Base-by-base conservation (phyloP, 2,888 invertebrate genomes). In the Drosophila testacea region DNA sequence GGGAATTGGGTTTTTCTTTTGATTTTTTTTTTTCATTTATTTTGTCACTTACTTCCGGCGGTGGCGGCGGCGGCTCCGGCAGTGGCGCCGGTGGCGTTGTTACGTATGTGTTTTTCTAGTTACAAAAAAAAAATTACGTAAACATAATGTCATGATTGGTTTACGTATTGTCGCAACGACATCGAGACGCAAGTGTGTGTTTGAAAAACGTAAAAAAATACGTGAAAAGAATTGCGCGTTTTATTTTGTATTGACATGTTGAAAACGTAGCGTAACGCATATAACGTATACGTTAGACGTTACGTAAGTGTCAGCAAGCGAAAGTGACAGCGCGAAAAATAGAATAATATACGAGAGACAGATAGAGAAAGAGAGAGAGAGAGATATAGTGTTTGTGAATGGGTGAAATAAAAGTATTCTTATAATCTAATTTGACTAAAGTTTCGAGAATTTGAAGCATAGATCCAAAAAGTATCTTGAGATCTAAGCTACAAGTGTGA, bases 91-190 rank as follows among this genome's bases (percentile, higher is more conserved):
- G 67, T 72, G 83, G 83, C 77, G 86, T 83, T 65, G 86, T 83
- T 77, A 83, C 83, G 79, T 83, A 83, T 83, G 83, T 83, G 72
- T 83, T 83, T 83, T 83, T 83, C 83, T 83, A 81, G 74, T 83
- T 83, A 77, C 77, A 55, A 73, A 64, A 69, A 63, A 63, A 56
- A 65, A 63, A 77, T 81, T 71, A 76, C 69, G 81, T 72, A 74
- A 72, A 70, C 69, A 74, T 68, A 76, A 76, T 66, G 69, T 62
- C 59, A 61, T 67, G 48, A 63, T 71, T 39, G 52, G 36, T 48
- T 66, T 57, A 71, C 62, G 59, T 72, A 67, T 63, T 56, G 54
- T 56, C 69, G 73, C 72, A 74, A 80, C 65, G 68, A 74, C 68
- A 68, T 63, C 66, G 69, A 77, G 67, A 72, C 72, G 76, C 76